Percentiles rank a stretch among this genome's conserved stretches.
Conservation (phyloP, 2,888 invertebrate genomes). For the Dryocosmus kuriphilus region DNA sequence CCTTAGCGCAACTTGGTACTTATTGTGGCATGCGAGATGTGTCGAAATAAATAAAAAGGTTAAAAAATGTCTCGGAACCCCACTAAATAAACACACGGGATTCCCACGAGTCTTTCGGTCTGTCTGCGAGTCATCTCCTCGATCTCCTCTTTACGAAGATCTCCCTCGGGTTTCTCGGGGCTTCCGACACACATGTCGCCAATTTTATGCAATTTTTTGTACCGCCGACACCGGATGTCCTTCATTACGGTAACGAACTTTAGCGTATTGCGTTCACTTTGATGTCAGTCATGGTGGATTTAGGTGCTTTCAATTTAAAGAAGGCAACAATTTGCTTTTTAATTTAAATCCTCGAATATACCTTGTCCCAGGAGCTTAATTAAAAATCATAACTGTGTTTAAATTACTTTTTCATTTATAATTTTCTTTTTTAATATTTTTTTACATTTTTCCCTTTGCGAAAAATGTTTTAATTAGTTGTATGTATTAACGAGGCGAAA, state of each 20-base stretch:
- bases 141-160: constrained; percentile 17
- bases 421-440: neutral
- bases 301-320: constrained; percentile 29
- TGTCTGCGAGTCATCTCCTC: constrained; percentile 16
- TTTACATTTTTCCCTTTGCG: neutral
- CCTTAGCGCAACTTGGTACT: constrained; percentile 17
- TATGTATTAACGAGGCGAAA: too few relatives aligned
- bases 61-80: neutral
- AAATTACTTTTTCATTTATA: constrained; percentile 1
- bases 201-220: constrained; percentile 47
- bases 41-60: constrained; percentile 3
- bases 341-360: constrained; percentile 23
- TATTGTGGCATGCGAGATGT: constrained; percentile 33
- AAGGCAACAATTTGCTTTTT: constrained; percentile 32
- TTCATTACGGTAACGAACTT: constrained; percentile 41
- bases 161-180: constrained; percentile 14
- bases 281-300: constrained; percentile 38
- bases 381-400: constrained; percentile 13
- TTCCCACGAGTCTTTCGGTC: constrained; percentile 22
- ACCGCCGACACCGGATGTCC: constrained; percentile 37
- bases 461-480: neutral
- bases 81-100: constrained; percentile 34
- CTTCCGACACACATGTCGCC: constrained; percentile 44
- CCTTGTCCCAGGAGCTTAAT: constrained; percentile 15
- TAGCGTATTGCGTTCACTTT: constrained; percentile 40